These are phyloP conservation scores for Anniella stebbinsi DNA, from an alignment of 2,797 vertebrate genomes.

Conservation along the genomic window DNA sequence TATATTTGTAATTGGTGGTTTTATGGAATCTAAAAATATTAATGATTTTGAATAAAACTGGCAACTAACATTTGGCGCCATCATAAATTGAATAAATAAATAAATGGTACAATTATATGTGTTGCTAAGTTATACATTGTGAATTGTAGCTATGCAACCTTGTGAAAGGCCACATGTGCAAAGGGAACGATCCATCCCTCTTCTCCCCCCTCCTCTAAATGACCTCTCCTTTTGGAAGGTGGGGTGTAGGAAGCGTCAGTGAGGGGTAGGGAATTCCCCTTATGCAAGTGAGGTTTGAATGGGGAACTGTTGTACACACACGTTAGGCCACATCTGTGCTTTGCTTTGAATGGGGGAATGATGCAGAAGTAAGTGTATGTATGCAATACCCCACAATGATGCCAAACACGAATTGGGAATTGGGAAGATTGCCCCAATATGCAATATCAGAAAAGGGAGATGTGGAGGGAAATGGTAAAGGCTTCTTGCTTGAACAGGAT, in stretches of 20 bases:
- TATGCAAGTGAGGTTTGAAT: neutral
- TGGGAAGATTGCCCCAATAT: neutral
- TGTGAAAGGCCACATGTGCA: too few species aligned
- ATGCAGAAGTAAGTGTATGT: neutral
- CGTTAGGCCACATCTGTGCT: neutral
- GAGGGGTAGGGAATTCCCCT: neutral
- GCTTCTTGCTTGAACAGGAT: neutral
- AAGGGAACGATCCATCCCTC: too few species aligned
- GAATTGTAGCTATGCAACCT: too few species aligned
- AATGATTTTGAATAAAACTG: neutral
- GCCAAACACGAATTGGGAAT: neutral
- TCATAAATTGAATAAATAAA: too few species aligned
- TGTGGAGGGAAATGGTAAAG: neutral
- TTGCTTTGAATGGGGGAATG: neutral
- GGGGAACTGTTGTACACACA: neutral
- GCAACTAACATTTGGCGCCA: too few species aligned
- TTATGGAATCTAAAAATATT: neutral
- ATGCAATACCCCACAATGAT: too few species aligned
- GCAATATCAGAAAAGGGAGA: neutral
- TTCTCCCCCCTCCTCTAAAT: too few species aligned
- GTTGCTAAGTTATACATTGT: too few species aligned
- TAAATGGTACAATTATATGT: too few species aligned
- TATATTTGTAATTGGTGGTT: neutral
- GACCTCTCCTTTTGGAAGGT: too few species aligned
- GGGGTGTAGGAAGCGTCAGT: neutral